Evolutionary conservation across 2,113 vertebrate genomes (phyloP).

Genomic region (Acrocephalus arundinaceus): DNA sequence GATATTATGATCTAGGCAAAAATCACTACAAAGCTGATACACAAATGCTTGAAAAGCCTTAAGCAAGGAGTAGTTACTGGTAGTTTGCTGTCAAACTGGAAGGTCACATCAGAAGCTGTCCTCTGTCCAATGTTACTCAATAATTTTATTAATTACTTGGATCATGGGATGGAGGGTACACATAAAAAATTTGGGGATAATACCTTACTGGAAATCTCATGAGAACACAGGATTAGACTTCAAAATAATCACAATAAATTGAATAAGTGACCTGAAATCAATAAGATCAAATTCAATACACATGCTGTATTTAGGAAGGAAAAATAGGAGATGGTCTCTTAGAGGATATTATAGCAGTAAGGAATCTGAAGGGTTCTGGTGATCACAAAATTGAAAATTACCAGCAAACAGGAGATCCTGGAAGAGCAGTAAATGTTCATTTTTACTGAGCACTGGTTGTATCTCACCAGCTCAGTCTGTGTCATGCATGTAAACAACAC

Average conservation of each 20-base stretch:
- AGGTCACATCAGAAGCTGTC: not conserved
- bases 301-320: not conserved
- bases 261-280: conserved; percentile 21
- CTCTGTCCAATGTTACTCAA: not conserved
- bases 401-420: not conserved
- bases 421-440: not conserved
- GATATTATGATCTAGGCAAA: not conserved
- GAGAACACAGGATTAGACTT: not conserved
- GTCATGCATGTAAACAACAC: not conserved
- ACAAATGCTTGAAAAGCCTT: not conserved
- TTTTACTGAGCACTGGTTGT: not conserved
- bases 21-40: not conserved
- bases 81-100: not conserved
- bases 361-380: not conserved
- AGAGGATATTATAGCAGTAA: not conserved
- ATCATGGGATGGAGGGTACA: not conserved
- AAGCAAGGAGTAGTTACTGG: not conserved
- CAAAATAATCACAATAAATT: conserved; percentile 12
- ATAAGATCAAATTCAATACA: not conserved
- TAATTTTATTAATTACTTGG: not conserved
- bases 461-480: not conserved
- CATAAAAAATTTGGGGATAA: not conserved
- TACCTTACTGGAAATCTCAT: not conserved
- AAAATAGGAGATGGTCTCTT: not conserved
- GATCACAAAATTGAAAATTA: not conserved